phyloP scores from a whole-genome alignment of 2,797 vertebrate genomes.

The Serranus cabrilla region DNA sequence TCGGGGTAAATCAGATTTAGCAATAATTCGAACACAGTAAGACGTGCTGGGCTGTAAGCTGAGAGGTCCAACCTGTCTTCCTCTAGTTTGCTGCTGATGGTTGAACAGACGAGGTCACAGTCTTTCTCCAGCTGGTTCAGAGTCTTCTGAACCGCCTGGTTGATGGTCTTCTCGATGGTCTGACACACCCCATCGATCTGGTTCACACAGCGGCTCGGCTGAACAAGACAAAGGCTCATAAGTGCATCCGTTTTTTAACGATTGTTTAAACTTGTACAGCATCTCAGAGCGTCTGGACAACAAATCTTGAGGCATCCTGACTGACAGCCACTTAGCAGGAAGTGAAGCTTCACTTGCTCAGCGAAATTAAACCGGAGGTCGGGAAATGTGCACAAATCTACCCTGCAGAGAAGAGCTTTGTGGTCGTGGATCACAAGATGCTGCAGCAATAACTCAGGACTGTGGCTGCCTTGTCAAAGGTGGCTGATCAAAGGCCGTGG shows the following conservation, averaged over 20 bases:
- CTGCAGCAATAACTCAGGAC: conserved; percentile 59
- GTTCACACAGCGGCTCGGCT: conserved; percentile 88
- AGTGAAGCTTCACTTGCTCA: conserved; percentile 48
- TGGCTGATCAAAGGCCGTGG: conserved; percentile 48
- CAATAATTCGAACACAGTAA: not conserved
- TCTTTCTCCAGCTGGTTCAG: conserved; percentile 89
- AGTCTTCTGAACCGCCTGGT: conserved; percentile 89
- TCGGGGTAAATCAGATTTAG: not conserved
- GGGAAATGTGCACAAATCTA: conserved; percentile 57
- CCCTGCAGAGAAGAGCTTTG: conserved; percentile 18
- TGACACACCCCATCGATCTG: conserved; percentile 87
- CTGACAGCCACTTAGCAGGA: conserved; percentile 55
- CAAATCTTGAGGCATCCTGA: conserved; percentile 44
- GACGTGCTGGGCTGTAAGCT: not conserved
- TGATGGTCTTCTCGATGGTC: conserved; percentile 89
- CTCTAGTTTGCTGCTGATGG: conserved; percentile 79
- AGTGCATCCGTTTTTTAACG: not conserved
- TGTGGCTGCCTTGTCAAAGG: conserved; percentile 49
- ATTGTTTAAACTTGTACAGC: conserved; percentile 5
- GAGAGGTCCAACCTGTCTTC: conserved; percentile 82
- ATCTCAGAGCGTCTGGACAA: not conserved
- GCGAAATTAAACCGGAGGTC: conserved; percentile 54
- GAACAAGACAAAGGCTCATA: conserved; percentile 29
- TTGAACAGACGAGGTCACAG: conserved; percentile 83
- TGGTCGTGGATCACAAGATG: conserved; percentile 65